These are phyloP conservation scores for Platyscapa corneri DNA, from an alignment of 1,140 invertebrate genomes.

Conservation along the genomic window DNA sequence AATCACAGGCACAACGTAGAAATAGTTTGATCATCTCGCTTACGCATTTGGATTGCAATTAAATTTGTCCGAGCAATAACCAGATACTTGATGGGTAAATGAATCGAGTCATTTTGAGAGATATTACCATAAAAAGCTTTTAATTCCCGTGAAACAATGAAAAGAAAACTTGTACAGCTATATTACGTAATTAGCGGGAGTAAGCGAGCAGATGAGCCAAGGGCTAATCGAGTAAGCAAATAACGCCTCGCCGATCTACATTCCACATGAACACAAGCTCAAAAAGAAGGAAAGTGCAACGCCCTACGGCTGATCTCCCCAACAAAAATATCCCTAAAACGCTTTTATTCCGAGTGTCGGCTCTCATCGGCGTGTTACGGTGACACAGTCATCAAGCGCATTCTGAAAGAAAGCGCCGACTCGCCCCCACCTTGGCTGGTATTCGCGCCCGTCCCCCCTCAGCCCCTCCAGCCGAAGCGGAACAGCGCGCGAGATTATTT, in stretches of 20 bases:
- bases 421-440: neutral
- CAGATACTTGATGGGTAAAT: no score
- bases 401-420: constrained; percentile 15
- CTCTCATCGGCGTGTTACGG: neutral
- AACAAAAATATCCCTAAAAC: constrained; percentile 27
- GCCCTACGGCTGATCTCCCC: neutral
- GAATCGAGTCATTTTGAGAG: no score
- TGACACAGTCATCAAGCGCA: neutral
- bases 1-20: no score
- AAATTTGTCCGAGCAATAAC: no score
- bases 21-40: no score
- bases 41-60: no score
- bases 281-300: constrained; percentile 31
- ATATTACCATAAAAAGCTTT: no score
- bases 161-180: no score
- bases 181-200: no score
- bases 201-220: neutral
- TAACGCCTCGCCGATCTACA: neutral
- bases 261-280: no score
- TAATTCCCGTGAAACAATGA: no score
- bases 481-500: constrained; percentile 41
- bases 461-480: neutral
- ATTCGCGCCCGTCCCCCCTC: neutral
- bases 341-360: neutral
- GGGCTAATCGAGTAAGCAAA: neutral